Conservation (phyloP, 2,888 invertebrate species). For the Agonopterix alstromeriana region DNA sequence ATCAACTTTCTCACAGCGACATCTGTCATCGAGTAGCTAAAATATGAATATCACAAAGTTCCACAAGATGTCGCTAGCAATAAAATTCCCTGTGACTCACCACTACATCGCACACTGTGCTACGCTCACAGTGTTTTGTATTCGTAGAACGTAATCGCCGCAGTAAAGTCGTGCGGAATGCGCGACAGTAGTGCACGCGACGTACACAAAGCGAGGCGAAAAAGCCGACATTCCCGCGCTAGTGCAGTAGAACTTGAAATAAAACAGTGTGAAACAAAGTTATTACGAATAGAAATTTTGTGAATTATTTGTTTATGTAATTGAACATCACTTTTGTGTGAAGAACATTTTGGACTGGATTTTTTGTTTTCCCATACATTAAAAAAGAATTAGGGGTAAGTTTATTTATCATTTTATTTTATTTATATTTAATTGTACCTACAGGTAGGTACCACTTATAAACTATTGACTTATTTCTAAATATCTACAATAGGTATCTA, state of each 20-base stretch:
- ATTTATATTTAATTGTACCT: not conserved
- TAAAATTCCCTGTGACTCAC: too few relatives aligned
- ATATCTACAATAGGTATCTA: too few relatives aligned
- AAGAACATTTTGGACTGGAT: constrained; percentile 36
- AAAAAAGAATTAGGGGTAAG: constrained; percentile 39
- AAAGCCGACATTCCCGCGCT: constrained; percentile 53
- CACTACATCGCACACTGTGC: too few relatives aligned
- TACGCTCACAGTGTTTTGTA: constrained; percentile 50
- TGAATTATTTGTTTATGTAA: constrained; percentile 40
- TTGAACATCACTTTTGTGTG: constrained; percentile 38
- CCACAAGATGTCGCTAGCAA: too few relatives aligned
- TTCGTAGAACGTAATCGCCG: constrained; percentile 55
- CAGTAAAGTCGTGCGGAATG: constrained; percentile 47
- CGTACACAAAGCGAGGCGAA: constrained; percentile 50
- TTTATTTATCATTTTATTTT: constrained; percentile 2
- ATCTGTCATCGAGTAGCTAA: not conserved
- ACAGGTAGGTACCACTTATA: not conserved
- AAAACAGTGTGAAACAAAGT: constrained; percentile 58
- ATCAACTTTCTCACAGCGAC: not conserved
- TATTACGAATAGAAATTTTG: constrained; percentile 41
- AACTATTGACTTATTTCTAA: too few relatives aligned
- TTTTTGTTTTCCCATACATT: constrained; percentile 11
- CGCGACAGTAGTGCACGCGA: constrained; percentile 44
- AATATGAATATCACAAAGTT: not conserved
- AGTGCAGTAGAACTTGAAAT: constrained; percentile 42